phyloP scores from a whole-genome alignment of 2,888 invertebrate genomes.

The Polydrusus tereticollis region DNA sequence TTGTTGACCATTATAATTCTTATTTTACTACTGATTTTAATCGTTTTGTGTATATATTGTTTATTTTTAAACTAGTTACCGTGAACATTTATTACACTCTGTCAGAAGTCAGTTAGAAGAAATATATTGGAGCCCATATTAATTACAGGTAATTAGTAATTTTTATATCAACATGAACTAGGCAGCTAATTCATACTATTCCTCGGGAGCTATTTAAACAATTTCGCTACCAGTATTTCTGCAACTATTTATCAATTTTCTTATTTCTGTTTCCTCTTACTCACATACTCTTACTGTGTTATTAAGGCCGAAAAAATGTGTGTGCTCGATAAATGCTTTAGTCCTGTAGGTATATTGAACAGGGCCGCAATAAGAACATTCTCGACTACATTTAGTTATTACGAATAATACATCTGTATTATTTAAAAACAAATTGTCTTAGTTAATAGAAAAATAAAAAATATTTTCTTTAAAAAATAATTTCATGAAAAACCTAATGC shows the following conservation, averaged over 20 bases:
- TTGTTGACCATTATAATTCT: no score
- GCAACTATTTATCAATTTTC: conserved; percentile 43
- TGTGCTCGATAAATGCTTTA: conserved; percentile 36
- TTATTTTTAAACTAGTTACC: no score
- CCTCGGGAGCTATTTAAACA: conserved; percentile 40
- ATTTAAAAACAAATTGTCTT: no score
- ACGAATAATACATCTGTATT: no score
- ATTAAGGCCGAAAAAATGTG: conserved; percentile 31
- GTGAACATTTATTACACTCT: no score
- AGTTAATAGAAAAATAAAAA: no score
- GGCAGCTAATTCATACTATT: conserved; percentile 24
- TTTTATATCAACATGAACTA: conserved; percentile 11
- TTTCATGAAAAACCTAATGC: no score
- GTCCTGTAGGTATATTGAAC: conserved; percentile 40
- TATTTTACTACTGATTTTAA: no score
- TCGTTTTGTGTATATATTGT: no score
- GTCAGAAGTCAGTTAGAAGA: neutral
- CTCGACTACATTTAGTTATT: no score
- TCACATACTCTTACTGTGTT: conserved; percentile 38
- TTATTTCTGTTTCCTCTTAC: conserved; percentile 44
- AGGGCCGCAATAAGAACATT: conserved; percentile 11
- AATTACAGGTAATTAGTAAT: conserved; percentile 18
- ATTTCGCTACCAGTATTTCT: conserved; percentile 46
- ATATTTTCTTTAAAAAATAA: no score
- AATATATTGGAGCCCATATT: neutral